Evolutionary conservation across 2,113 vertebrate genomes (phyloP).

Genomic region (Pyxicephalus adspersus): DNA sequence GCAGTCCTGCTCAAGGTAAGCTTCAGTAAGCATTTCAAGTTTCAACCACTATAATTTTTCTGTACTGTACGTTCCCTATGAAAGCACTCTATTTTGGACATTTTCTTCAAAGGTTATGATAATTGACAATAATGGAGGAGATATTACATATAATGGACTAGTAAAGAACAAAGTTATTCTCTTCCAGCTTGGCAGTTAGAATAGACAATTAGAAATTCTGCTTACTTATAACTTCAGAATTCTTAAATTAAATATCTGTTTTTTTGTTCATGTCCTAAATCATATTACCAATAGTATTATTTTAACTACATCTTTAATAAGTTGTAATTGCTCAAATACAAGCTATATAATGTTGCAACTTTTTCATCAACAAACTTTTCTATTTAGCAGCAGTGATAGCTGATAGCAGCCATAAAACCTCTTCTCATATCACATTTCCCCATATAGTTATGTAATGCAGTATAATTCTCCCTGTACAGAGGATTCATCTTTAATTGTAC

Average conservation of each 20-base stretch:
- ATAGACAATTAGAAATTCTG: neutral
- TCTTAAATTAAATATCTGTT: neutral
- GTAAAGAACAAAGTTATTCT: constrained; percentile 25
- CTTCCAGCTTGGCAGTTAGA: constrained; percentile 6
- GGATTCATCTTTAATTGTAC: no score
- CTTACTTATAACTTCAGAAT: constrained; percentile 2
- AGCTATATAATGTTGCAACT: no score
- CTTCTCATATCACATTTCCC: no score
- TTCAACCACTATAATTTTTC: no score
- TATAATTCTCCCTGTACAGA: no score
- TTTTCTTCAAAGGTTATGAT: neutral
- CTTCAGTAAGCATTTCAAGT: no score
- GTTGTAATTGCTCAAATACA: no score
- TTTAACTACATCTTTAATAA: neutral
- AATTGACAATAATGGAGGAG: constrained; percentile 12
- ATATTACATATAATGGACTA: constrained; percentile 30
- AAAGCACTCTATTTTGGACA: neutral
- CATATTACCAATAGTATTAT: constrained; percentile 4
- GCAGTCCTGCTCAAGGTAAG: no score
- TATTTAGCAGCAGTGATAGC: no score
- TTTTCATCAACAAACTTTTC: no score
- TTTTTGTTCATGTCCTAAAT: neutral
- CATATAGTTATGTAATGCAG: no score
- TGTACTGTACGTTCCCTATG: neutral
- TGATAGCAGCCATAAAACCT: no score